Conservation (phyloP, 2,888 invertebrate species). For the Flexamia atlantica region DNA sequence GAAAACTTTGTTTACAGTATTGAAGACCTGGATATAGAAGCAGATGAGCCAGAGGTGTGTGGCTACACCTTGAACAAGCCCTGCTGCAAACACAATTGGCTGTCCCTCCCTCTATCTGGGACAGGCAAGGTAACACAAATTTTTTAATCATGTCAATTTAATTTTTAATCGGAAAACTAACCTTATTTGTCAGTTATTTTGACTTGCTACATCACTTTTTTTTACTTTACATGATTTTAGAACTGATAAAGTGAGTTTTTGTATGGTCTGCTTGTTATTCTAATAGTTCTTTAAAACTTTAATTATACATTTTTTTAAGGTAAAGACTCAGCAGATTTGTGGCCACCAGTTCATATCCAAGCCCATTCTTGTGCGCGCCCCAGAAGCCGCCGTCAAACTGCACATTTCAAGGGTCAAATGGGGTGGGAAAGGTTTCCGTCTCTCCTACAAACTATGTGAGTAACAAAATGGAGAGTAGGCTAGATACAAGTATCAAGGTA, state of each 20-base stretch:
- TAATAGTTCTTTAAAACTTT: too few species aligned
- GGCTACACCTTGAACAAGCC: conserved; percentile 61
- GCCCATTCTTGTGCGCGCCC: conserved; percentile 24
- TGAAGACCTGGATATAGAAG: conserved; percentile 70
- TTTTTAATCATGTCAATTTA: too few species aligned
- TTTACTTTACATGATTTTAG: too few species aligned
- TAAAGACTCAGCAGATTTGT: conserved; percentile 51
- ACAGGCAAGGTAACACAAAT: conserved; percentile 57
- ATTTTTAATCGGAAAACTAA: too few species aligned
- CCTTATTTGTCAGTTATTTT: too few species aligned
- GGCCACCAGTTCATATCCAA: conserved; percentile 11
- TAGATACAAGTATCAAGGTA: too few species aligned
- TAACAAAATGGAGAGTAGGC: too few species aligned
- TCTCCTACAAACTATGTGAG: conserved; percentile 48
- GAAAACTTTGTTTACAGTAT: conserved; percentile 67
- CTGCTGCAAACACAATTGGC: conserved; percentile 70
- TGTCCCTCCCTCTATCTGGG: conserved; percentile 68
- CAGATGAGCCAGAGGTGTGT: conserved; percentile 68
- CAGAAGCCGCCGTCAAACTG: conserved; percentile 43
- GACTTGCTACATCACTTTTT: too few species aligned
- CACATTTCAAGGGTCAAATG: conserved; percentile 32
- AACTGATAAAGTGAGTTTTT: too few species aligned
- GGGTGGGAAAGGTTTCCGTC: conserved; percentile 55
- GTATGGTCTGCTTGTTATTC: too few species aligned
- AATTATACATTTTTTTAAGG: too few species aligned